Percentiles rank a stretch among this genome's conserved stretches.
Evolutionary conservation across 2,113 vertebrate genomes (phyloP).

Genomic region (Phyllostomus hastatus): DNA sequence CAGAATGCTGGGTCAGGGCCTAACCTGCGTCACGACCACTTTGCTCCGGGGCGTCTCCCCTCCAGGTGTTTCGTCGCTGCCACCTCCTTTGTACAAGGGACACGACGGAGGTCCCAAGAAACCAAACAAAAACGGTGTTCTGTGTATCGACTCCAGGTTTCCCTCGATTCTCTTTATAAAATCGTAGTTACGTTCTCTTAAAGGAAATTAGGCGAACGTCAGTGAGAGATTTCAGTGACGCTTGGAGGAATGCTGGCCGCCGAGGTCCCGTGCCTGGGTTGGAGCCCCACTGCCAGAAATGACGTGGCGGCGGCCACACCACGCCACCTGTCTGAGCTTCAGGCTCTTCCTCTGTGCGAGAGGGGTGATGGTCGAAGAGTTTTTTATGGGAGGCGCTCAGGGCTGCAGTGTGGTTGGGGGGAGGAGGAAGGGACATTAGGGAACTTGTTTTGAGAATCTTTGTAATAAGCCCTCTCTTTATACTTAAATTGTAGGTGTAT

Average conservation of each 20-base stretch:
- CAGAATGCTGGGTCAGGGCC: too few species aligned
- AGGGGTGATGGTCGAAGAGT: neutral
- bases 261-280: neutral
- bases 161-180: neutral
- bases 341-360: neutral
- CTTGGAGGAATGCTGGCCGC: neutral
- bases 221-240: neutral
- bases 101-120: neutral
- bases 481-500: neutral
- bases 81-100: too few species aligned
- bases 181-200: neutral
- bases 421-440: too few species aligned
- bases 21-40: too few species aligned
- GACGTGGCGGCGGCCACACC: neutral
- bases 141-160: neutral
- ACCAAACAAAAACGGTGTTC: neutral
- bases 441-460: neutral
- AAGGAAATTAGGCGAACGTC: neutral
- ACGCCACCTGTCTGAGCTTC: neutral
- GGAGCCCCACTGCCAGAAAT: neutral
- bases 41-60: too few species aligned
- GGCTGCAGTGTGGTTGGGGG: rapidly evolving
- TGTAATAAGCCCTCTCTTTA: neutral
- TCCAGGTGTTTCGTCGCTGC: too few species aligned
- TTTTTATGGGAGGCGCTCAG: neutral